Base-by-base conservation (phyloP, 2,797 vertebrate species). In the Protonibea diacanthus region DNA sequence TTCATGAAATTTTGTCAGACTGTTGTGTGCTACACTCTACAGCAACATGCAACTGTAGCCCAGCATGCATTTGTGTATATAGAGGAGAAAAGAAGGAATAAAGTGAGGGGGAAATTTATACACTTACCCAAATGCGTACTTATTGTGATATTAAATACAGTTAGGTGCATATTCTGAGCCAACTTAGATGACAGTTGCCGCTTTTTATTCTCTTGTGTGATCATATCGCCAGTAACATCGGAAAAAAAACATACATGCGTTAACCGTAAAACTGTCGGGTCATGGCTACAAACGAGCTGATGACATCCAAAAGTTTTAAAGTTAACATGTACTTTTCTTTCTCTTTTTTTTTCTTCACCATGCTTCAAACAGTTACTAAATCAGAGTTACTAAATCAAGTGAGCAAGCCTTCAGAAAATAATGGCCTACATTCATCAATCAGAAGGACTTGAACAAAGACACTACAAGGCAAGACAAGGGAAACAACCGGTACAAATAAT, bases 131-230 rank as follows among this genome's bases (percentile, higher is more conserved):
- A 82, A 95, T 93, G 93, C 92, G 87, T 94, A 94, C 88, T 93
- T 95, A 96, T 92, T 94, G 75, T 93, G 93, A 92, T 95, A 93
- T 91, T 91, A 95, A 95, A 95, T 95, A 96, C 92, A 89, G 69
- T 90, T 94, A 96, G 97, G 96, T 97, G 97, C 97, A 99, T 98
- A 99, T 99, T 99, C 97, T 99, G 98, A 97, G 97, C 98, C 98
- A 99, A 99, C 98, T 99, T 99, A 99, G 98, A 99, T 99, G 98
- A 96, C 98, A 99, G 98, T 99, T 99, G 98, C 94, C 95, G 97
- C 97, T 96, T 94, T 90, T 92, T 92, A 92, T 86, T 94, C 84
- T 93, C 91, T 91, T 85, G 90, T 95, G 95, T 94, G 94, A 97
- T 97, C 96, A 98, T 98, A 96, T 96, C 87, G 98, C 98, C 98